Base-by-base conservation (phyloP, 2,113 vertebrate genomes). In the Eretmodus cyanostictus region DNA sequence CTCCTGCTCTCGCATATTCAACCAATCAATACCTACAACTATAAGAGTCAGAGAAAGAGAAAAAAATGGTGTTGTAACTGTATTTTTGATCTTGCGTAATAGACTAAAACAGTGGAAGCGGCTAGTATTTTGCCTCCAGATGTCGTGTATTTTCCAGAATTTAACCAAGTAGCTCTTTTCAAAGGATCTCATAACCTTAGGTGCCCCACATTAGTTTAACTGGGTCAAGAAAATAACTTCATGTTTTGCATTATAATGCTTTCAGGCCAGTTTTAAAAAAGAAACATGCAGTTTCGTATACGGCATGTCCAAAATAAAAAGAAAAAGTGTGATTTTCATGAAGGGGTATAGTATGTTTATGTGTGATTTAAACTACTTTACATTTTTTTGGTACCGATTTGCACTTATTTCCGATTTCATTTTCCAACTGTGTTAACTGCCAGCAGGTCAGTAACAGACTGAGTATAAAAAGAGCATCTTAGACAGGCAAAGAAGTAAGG, bases 11-110 rank as follows among this genome's bases (percentile, higher is more conserved):
- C 19, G 7, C 88, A 87, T 34, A 71, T 61, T 85, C 86, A 66
- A 57, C 89, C 92, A 89, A 89, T 90, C 92, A 78, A 86, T 66
- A 14, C 47, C 86, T 83, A 83, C 86, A 80, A 85, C 63, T 42
- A 12, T 12, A 53, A 5, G 83, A 84, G 81, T 73, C 49, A 27
- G 71, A 31, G 27, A 6, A 31, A 36, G 24, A 11, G 24, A 54
- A 19, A 34, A 34, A 45, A 19, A 27, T 36, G 53, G 45, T 5
- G 38, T 12, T 22, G 82, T 40, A 80, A 83, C 76, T 73, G 80
- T 84, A 47, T 16, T 84, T 76, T 55, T 27, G 11, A 31, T 27
- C 76, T 92, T 86, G 89, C 79, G 14, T 90, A 90, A 92, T 66
- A 76, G 31, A 42, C 31, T 51, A 17, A 85, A 83, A 78, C 45